Conservation (phyloP, 2,113 vertebrate species). For the Esox niger region DNA sequence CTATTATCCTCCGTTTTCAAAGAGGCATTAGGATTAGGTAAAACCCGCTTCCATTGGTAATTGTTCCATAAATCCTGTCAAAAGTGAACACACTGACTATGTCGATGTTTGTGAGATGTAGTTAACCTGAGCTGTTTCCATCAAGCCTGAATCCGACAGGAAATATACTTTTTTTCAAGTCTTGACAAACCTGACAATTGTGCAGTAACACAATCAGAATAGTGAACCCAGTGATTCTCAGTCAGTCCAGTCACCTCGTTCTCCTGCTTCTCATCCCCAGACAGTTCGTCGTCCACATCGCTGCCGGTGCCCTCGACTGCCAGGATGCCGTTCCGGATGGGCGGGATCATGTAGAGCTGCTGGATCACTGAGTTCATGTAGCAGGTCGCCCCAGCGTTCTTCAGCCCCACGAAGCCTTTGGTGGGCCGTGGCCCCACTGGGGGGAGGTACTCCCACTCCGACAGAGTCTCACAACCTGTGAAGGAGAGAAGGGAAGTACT, state of each 20-base stretch:
- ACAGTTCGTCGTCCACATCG: constrained; percentile 89
- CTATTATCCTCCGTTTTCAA: too few species aligned
- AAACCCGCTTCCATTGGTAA: too few species aligned
- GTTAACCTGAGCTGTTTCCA: too few species aligned
- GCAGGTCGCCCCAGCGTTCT: constrained; percentile 90
- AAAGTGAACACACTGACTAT: too few species aligned
- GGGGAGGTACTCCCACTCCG: constrained; percentile 89
- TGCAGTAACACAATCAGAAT: too few species aligned
- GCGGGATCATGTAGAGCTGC: constrained; percentile 90
- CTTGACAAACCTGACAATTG: too few species aligned
- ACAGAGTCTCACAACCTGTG: constrained; percentile 85
- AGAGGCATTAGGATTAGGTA: too few species aligned
- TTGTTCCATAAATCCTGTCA: too few species aligned
- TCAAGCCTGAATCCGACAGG: too few species aligned
- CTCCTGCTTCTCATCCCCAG: constrained; percentile 89
- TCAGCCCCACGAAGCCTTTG: constrained; percentile 90
- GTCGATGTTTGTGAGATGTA: too few species aligned
- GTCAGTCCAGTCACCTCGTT: constrained; percentile 75
- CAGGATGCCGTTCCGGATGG: constrained; percentile 87
- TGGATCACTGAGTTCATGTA: constrained; percentile 95
- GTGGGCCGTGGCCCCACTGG: constrained; percentile 86
- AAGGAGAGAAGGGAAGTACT: constrained; percentile 4
- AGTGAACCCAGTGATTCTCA: not conserved
- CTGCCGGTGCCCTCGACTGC: constrained; percentile 88
- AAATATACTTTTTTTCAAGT: too few species aligned